Percentiles rank a stretch among this genome's conserved stretches.
Evolutionary conservation across 2,797 vertebrate genomes (phyloP).

Genomic region (Lates japonicus): DNA sequence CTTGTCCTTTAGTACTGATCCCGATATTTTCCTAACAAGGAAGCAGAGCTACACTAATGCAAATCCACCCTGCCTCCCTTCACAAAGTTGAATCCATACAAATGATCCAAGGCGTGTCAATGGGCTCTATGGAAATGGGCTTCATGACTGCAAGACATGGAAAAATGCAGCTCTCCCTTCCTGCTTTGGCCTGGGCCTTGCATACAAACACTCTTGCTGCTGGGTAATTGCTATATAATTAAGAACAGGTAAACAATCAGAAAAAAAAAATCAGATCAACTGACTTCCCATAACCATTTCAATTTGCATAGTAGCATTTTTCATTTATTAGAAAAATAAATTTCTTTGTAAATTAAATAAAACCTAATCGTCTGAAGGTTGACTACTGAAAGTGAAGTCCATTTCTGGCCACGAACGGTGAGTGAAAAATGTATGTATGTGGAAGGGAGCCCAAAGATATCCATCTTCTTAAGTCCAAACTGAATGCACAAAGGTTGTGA

Average conservation of each 20-base stretch:
- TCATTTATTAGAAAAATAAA: conserved; percentile 85
- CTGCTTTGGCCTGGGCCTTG: conserved; percentile 1
- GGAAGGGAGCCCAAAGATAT: neutral
- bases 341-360: conserved; percentile 72
- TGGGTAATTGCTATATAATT: neutral
- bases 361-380: conserved; percentile 16
- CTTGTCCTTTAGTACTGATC: conserved; percentile 4
- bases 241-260: conserved; percentile 29
- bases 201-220: neutral
- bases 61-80: conserved; percentile 44
- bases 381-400: neutral
- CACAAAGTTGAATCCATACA: conserved; percentile 29
- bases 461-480: conserved; percentile 31
- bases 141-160: conserved; percentile 37
- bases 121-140: conserved; percentile 47
- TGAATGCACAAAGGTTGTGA: neutral
- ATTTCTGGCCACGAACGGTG: neutral
- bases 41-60: conserved; percentile 54
- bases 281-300: conserved; percentile 9
- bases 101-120: conserved; percentile 16
- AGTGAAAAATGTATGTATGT: neutral
- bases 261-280: conserved; percentile 17
- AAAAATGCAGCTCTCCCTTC: neutral
- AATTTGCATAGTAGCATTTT: conserved; percentile 53
- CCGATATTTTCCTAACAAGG: conserved; percentile 51